Base-by-base conservation (phyloP, 2,888 invertebrate genomes). In the Cephus sareptanus region DNA sequence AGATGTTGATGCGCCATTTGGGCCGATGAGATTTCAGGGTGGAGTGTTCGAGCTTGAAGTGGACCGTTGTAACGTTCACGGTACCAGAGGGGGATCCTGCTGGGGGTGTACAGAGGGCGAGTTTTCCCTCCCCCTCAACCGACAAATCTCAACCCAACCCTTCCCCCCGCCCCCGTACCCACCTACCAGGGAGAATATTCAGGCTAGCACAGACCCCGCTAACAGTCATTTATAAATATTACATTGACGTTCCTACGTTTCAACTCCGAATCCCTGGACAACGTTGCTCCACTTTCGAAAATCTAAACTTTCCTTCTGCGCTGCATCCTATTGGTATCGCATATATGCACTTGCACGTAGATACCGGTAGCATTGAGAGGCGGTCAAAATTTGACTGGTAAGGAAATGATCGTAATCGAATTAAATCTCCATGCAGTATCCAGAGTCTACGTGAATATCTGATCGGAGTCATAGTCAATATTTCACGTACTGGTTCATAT, bases 1-100 rank as follows among this genome's bases (percentile, higher is more conserved):
- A 85, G 88, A 91, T 90, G 90, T 90, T 91, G 91, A 91, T 91
- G 91, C 88, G 90, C 91, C 91, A 91, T 91, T 91, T 90, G 91
- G 90, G 89, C 91, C 91, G 90, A 91, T 90, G 91, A 91, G 91
- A 90, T 91, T 91, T 90, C 87, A 86, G 87, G 87, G 86, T 82
- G 85, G 85, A 81, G 88, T 88, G 87, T 89, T 89, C 88, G 89
- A 88, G 88, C 71, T 83, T 85, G 87, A 88, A 88, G 86, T 85
- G 80, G 73, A 77, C 73, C 31, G 69, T 70, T 73, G 34, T 73
- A 30, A 33, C 69, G 15, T 69, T 56, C 56, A 56, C 56, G 23
- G 56, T 56, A 56, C 56, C 56, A 56, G 56, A 56, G 15, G 56
- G 56, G 56, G 23, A 56, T 56, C 56, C 56, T 56, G 56, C 56